phyloP scores from a whole-genome alignment of 2,797 vertebrate genomes.

The Pelochelys cantorii region DNA sequence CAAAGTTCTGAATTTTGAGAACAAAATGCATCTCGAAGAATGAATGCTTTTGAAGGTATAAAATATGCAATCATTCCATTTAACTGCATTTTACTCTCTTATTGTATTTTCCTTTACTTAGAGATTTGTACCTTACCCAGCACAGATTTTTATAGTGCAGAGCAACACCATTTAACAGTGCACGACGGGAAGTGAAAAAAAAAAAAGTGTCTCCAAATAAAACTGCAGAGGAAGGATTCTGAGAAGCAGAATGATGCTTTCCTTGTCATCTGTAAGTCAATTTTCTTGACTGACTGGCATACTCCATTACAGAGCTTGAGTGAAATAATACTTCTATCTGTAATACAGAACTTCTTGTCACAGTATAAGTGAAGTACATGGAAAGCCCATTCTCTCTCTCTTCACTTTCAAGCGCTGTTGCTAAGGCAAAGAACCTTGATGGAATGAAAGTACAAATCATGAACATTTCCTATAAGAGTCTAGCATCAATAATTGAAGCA shows the following conservation, averaged over 20 bases:
- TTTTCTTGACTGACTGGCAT: slow-evolving; percentile 40
- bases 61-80: not conserved
- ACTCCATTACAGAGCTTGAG: fast-evolving
- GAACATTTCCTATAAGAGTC: not conserved
- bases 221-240: not conserved
- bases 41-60: not conserved
- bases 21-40: not conserved
- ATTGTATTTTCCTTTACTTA: not conserved
- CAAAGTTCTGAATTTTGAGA: not conserved
- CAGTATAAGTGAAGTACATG: not conserved
- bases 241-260: slow-evolving; percentile 22
- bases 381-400: slow-evolving; percentile 51
- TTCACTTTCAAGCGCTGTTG: not conserved
- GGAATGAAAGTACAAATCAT: not conserved
- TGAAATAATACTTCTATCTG: slow-evolving; percentile 34
- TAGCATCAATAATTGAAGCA: not conserved
- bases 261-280: slow-evolving; percentile 40
- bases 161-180: not conserved
- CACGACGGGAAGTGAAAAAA: slow-evolving; percentile 20
- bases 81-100: not conserved
- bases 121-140: slow-evolving; percentile 21
- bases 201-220: not conserved
- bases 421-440: not conserved
- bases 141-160: not conserved
- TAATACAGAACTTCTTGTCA: slow-evolving; percentile 31